phyloP scores from a whole-genome alignment of 2,888 invertebrate genomes.

The Cenopis cana region DNA sequence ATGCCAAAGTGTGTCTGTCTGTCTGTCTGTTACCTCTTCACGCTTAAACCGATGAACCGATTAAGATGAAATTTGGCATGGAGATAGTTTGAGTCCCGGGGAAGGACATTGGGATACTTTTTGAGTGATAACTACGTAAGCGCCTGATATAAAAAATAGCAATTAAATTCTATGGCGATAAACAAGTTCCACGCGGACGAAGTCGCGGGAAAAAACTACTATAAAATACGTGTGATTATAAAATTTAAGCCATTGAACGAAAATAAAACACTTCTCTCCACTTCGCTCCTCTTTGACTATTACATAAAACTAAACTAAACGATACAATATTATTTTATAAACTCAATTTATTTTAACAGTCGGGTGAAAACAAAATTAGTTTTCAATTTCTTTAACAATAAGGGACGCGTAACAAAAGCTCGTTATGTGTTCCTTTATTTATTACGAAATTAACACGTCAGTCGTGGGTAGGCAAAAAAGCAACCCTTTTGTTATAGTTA shows the following conservation, averaged over 20 bases:
- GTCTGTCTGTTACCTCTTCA: no score
- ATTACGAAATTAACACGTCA: conserved; percentile 78
- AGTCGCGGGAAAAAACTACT: no score
- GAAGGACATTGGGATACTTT: no score
- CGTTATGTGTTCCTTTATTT: conserved; percentile 60
- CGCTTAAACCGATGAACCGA: no score
- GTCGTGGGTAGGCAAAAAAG: conserved; percentile 66
- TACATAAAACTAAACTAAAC: conserved; percentile 7
- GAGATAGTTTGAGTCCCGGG: no score
- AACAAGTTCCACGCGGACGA: no score
- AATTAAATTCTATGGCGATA: no score
- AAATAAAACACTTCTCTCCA: neutral
- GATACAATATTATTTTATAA: neutral
- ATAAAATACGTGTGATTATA: neutral
- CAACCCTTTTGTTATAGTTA: conserved; percentile 68
- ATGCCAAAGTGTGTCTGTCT: no score
- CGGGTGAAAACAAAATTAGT: conserved; percentile 42
- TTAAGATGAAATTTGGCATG: no score
- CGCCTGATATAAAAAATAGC: no score
- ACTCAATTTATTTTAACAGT: conserved; percentile 43
- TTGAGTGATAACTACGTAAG: no score
- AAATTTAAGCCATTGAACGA: neutral
- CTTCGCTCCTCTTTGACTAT: neutral
- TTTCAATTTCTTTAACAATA: conserved; percentile 41
- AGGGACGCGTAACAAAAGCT: conserved; percentile 43